Conservation (phyloP, 92 coral and sea anemone genomes). For the Hydrozoanthus gracilis region DNA sequence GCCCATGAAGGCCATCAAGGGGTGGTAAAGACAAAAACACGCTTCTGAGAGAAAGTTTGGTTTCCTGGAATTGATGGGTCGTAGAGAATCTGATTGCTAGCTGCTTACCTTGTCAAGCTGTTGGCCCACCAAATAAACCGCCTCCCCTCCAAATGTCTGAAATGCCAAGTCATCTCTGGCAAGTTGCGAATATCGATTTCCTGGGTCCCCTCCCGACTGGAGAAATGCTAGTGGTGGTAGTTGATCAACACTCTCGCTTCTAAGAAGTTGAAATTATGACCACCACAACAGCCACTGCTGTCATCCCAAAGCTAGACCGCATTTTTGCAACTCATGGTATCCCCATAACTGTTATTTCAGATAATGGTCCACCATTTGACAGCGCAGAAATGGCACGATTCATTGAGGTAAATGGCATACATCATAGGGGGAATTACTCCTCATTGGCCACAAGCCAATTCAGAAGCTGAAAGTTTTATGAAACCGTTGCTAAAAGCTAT, state of each 20-base stretch:
- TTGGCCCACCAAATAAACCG: conserved; percentile 14
- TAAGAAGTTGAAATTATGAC: conserved; percentile 44
- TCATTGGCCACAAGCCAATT: conserved; percentile 55
- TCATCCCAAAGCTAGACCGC: conserved; percentile 34
- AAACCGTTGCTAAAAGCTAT: conserved; percentile 26
- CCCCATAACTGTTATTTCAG: conserved; percentile 37
- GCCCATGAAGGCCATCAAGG: conserved; percentile 80
- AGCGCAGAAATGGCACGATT: conserved; percentile 19
- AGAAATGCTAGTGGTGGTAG: conserved; percentile 53
- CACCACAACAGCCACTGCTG: conserved; percentile 49
- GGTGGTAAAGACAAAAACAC: conserved; percentile 58
- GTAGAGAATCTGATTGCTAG: conserved; percentile 51
- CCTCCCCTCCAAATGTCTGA: conserved; percentile 11
- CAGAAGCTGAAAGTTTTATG: conserved; percentile 36
- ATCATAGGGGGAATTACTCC: conserved; percentile 53
- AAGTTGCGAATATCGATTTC: conserved; percentile 39
- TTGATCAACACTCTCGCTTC: conserved; percentile 49
- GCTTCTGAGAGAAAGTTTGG: conserved; percentile 65
- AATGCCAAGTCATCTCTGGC: conserved; percentile 40
- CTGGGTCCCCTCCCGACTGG: conserved; percentile 55
- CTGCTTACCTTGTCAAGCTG: conserved; percentile 63
- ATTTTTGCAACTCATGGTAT: conserved; percentile 63
- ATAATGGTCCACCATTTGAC: conserved; percentile 49
- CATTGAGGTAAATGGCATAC: conserved; percentile 41
- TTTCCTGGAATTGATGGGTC: conserved; percentile 59